Evolutionary conservation across 2,888 invertebrate species (phyloP), one percentile per base, ranked within the genome.

Genomic region (Nemotelus pantherinus): DNA sequence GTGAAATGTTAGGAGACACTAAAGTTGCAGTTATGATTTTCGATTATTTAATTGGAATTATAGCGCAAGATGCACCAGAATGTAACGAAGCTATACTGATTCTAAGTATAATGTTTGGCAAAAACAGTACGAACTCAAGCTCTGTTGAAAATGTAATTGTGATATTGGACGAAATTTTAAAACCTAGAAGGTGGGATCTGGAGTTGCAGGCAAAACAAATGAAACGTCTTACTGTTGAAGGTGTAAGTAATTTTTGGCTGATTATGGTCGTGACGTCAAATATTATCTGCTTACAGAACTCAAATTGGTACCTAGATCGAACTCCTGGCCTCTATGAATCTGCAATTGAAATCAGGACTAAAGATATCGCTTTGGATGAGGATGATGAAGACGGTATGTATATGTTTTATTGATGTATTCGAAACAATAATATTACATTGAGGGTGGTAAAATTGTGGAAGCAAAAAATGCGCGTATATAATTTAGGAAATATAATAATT

Each of bases 21-120:
- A 89, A 90, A 70, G 88, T 90, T 74, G 85, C 88, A 0, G 88
- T 89, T 80, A 86, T 92, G 45, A 83, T 94, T 57, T 88, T 90
- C 9, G 92, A 94, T 84, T 88, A 88, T 77, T 88, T 94, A 77
- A 84, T 92, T 44, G 91, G 92, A 64, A 83, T 90, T 76, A 89
- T 92, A 81, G 82, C 86, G 1, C 88, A 88, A 79, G 87, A 89
- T 47, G 83, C 87, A 5, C 87, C 88, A 43, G 85, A 89, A 65
- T 88, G 87, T 80, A 92, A 90, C 80, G 94, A 94, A 86, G 87
- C 91, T 87, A 81, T 86, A 44, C 77, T 87, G 45, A 80, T 87
- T 77, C 68, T 84, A 1, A 82, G 83, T 2, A 76, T 79, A 3
- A 70, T 81, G 41, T 78, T 58, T 0, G 45, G 9, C 2, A 50